Evolutionary conservation across 2,888 invertebrate genomes (phyloP), one percentile per base, ranked within the genome.

Genomic region (Smittia aterrima): DNA sequence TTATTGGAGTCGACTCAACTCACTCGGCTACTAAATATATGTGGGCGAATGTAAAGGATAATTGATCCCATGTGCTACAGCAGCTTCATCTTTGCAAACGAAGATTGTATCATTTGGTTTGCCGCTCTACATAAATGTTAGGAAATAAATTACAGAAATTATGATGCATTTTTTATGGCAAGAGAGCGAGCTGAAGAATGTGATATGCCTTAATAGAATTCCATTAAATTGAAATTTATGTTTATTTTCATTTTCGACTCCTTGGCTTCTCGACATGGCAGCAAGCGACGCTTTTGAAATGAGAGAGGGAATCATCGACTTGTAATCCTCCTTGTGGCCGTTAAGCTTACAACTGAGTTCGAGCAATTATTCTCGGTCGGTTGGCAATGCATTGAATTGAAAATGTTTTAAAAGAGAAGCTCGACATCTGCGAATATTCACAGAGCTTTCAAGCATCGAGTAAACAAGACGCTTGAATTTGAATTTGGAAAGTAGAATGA

Each of bases 51-150:
- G 58, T 13, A 62, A 62, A 32, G 16, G 22, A 58, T 72, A 72
- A 72, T 72, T 72, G 72, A 72, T 72, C 72, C 72, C 72, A 72
- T 72, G 72, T 72, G 72, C 58, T 72, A 72, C 72, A 72, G 7
- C n/a, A n/a, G 47, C 68, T 68, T 68, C 70, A 71, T 53, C 18
- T n/a, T 54, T 72, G 53, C 62, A 72, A 72, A 62, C 62, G 40
- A 25, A 58, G 20, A 38, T 40, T 54, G 62, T 72, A 32, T 22
- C 22, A 62, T 40, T 72, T 58, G 32, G 54, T 62, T 62, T 72
- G 62, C 62, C 25, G 32, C 58, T 54, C 27, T 22, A 27, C 54
- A 62, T 72, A 72, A 72, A 72, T 58, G 20, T 9, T 58, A 40
- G 62, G 24, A 70, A 54, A 70, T 70, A 72, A 72, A 72, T 72